phyloP scores from a whole-genome alignment of 2,113 vertebrate genomes.

The Rhinopithecus roxellana region DNA sequence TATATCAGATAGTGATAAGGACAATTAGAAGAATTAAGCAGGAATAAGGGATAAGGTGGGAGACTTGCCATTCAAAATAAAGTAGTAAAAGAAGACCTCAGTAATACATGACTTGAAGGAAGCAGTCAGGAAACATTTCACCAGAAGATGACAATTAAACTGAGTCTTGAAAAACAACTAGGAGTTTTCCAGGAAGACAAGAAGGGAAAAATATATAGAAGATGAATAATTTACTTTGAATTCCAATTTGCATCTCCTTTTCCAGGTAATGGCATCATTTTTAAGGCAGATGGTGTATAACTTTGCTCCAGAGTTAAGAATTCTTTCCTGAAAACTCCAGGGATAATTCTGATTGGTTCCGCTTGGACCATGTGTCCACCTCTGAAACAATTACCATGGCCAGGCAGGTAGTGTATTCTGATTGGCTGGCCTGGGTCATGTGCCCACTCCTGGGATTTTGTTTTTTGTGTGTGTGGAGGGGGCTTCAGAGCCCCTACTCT shows the following conservation, averaged over 20 bases:
- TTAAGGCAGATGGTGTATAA: neutral
- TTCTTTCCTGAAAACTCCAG: neutral
- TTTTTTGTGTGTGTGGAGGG: too few species aligned
- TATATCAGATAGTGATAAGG: neutral
- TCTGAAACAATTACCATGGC: neutral
- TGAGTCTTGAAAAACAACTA: slow-evolving; percentile 7
- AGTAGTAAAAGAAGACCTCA: neutral
- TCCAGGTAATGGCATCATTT: neutral
- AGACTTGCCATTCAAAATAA: neutral
- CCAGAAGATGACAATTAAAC: neutral
- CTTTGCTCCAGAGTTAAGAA: neutral
- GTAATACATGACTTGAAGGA: slow-evolving; percentile 16
- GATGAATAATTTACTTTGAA: slow-evolving; percentile 24
- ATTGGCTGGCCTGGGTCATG: neutral
- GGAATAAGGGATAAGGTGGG: neutral
- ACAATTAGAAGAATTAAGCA: neutral
- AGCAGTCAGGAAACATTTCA: neutral
- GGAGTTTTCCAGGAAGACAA: neutral
- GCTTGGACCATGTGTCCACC: neutral
- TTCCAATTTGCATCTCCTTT: neutral
- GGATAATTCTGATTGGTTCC: neutral
- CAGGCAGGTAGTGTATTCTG: neutral
- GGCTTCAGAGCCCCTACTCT: neutral
- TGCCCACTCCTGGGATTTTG: neutral
- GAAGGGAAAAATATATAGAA: neutral